Base-by-base conservation (phyloP, 2,888 invertebrate species). In the Notodonta ziczac region DNA sequence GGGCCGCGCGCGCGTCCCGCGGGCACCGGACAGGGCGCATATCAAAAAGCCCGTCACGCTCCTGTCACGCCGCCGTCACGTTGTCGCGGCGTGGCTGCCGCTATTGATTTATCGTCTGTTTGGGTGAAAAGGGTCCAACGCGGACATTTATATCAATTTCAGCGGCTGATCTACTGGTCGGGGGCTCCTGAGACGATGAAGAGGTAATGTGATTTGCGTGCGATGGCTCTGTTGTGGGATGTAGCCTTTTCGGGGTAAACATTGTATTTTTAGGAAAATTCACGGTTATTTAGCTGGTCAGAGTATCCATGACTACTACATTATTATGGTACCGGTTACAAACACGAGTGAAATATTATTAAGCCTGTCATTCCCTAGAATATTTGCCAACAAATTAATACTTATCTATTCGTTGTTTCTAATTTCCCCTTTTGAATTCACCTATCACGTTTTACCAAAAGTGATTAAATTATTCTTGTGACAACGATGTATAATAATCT, bases 111-210 rank as follows among this genome's bases (percentile, higher is more conserved):
- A 70, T 69, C 35, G 57, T 59, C 55, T 53, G 61, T 59, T 63
- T 39, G 53, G 54, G 57, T 55, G 56, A 60, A 62, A 55, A 56
- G 65, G 58, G 56, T 56, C 16, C 48, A 53, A 48, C 59, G 63
- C 60, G 58, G 62, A 71, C 64, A 71, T 73, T 67, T 73, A 64
- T 73, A 74, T 76, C 76, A 67, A 76, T 74, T 74, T 65, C 57
- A 62, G 55, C 52, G 56, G 39, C 44, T 16, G 60, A 13, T 46
- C 58, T 54, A 46, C 55, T 35, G 48, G 39, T 51, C 63, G 63
- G 61, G 65, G 65, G 57, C 63, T 61, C 62, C 2, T 48, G 61
- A 60, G 66, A 65, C 53, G 10, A 5, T 16, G 32, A 32, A 52
- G 32, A 32, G 32, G 52, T 40, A 55, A 55, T 55, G 55, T 55